phyloP scores from a whole-genome alignment of 1,140 invertebrate genomes.

The Orius insidiosus region DNA sequence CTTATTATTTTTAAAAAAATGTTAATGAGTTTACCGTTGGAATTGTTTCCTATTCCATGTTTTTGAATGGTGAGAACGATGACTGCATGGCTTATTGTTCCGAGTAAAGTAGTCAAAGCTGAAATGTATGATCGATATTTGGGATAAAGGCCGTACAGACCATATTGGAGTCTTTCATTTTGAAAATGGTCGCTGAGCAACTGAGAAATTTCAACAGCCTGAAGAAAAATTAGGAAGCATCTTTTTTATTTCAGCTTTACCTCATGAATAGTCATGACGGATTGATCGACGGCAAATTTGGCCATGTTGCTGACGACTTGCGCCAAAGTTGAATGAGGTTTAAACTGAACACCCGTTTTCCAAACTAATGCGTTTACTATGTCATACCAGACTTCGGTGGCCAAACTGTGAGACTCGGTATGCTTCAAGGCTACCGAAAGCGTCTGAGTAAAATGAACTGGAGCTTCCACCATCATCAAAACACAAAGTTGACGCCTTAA shows the following conservation, averaged over 20 bases:
- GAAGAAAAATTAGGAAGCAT: constrained; percentile 17
- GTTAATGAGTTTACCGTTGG: no score
- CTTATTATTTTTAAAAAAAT: no score
- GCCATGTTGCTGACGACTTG: constrained; percentile 35
- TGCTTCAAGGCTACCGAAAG: constrained; percentile 41
- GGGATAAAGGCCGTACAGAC: constrained; percentile 64
- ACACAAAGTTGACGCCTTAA: constrained; percentile 44
- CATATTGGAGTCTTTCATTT: constrained; percentile 50
- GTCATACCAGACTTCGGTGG: constrained; percentile 45
- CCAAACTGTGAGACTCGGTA: constrained; percentile 37
- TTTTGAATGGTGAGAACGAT: constrained; percentile 22
- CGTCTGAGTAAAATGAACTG: constrained; percentile 57
- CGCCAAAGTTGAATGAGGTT: constrained; percentile 19
- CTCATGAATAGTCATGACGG: constrained; percentile 38
- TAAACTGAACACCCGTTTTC: constrained; percentile 16
- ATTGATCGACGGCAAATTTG: constrained; percentile 43
- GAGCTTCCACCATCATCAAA: constrained; percentile 49
- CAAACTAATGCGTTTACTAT: constrained; percentile 37
- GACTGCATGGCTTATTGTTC: constrained; percentile 48
- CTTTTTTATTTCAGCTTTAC: constrained; percentile 21
- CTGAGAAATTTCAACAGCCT: constrained; percentile 45
- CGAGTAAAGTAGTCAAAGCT: constrained; percentile 43
- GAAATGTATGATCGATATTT: constrained; percentile 52
- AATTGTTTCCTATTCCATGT: no score
- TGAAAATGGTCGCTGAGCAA: constrained; percentile 52